These are phyloP conservation scores for Neoascia interrupta DNA, from an alignment of 2,888 invertebrate species.

Conservation along the genomic window DNA sequence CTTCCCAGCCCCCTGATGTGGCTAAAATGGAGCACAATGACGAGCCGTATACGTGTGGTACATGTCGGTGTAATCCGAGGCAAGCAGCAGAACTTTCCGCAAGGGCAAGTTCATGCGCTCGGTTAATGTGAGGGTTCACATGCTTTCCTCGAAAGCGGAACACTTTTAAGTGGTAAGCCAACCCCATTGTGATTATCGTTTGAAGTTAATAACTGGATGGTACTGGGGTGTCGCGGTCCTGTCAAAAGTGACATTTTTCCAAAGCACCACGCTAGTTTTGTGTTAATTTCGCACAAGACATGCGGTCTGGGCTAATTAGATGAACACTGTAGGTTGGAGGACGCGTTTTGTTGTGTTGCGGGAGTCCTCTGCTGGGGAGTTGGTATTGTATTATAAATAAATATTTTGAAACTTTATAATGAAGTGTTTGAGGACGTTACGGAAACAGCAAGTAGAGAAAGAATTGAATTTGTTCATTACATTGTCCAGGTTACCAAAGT, in stretches of 20 bases:
- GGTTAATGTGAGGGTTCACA: slow-evolving; percentile 51
- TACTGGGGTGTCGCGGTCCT: slow-evolving; percentile 47
- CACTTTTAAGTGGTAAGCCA: slow-evolving; percentile 55
- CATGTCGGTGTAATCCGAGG: slow-evolving; percentile 25
- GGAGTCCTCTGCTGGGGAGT: too few species aligned
- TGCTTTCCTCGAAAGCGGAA: slow-evolving; percentile 38
- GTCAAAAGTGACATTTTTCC: slow-evolving; percentile 59
- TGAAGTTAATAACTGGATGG: slow-evolving; percentile 66
- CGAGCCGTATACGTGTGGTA: too few species aligned
- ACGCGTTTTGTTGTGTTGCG: neutral
- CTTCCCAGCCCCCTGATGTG: too few species aligned
- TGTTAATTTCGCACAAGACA: slow-evolving; percentile 59
- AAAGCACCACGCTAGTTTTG: too few species aligned
- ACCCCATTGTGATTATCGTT: slow-evolving; percentile 64
- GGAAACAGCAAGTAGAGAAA: too few species aligned
- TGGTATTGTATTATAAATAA: neutral
- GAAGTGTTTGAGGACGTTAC: neutral
- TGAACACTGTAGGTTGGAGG: neutral
- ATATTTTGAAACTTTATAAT: too few species aligned
- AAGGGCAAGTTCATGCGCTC: slow-evolving; percentile 49
- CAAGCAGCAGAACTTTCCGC: slow-evolving; percentile 6
- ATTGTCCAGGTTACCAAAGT: too few species aligned
- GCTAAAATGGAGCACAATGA: too few species aligned
- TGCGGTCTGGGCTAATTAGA: slow-evolving; percentile 63
- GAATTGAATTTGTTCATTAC: too few species aligned